Conservation (phyloP, 37 sponge, comb jelly and placozoan species). For the Dysidea cf. avara region DNA sequence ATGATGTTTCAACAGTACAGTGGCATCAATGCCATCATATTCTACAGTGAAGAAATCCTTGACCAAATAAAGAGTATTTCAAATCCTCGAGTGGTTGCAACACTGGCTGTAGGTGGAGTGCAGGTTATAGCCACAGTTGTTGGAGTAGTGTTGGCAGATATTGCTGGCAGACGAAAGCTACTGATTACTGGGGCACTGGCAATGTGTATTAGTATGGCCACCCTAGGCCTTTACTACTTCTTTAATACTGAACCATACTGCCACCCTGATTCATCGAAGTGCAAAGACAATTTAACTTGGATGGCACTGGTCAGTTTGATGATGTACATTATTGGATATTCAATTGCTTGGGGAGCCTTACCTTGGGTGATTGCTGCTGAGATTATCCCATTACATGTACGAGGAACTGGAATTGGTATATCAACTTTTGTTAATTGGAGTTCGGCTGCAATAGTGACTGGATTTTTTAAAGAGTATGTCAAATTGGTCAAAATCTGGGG, state of each 20-base stretch:
- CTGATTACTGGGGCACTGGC: constrained; percentile 45
- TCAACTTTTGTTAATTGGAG: constrained; percentile 54
- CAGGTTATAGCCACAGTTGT: constrained; percentile 39
- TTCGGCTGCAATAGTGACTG: constrained; percentile 53
- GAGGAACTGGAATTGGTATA: constrained; percentile 49
- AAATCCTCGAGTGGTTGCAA: background rate
- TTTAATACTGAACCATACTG: background rate
- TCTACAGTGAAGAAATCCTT: constrained; percentile 39
- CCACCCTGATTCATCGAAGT: background rate
- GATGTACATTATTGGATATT: constrained; percentile 45
- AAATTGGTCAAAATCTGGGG: constrained; percentile 10
- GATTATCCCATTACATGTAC: constrained; percentile 51
- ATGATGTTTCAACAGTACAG: constrained; percentile 57
- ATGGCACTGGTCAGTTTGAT: constrained; percentile 48
- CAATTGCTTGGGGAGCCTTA: constrained; percentile 70
- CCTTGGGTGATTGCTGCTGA: constrained; percentile 78
- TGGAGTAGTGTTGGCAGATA: constrained; percentile 44
- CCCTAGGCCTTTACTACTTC: constrained; percentile 31
- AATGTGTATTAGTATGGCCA: constrained; percentile 24
- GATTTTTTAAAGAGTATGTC: constrained; percentile 20
- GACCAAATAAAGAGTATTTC: constrained; percentile 8
- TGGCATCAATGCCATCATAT: constrained; percentile 36
- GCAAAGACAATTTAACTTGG: constrained; percentile 6
- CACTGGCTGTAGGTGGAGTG: constrained; percentile 24
- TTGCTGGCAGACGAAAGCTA: constrained; percentile 52